Evolutionary conservation across 2,888 invertebrate genomes (phyloP), one percentile per base, ranked within the genome.

Genomic region (Cryptus armator): DNA sequence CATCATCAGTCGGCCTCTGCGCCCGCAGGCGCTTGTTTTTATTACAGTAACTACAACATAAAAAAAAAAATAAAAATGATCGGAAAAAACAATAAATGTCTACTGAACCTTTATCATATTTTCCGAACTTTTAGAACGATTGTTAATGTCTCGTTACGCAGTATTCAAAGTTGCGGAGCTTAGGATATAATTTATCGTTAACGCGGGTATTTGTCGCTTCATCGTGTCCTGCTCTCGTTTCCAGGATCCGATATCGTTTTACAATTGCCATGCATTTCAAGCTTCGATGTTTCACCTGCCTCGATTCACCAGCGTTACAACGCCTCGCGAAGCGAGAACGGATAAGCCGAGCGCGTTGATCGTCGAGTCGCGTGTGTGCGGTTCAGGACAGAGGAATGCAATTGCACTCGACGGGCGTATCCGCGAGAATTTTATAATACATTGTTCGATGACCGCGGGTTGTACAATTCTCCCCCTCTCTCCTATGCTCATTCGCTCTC

Each of bases 381-480:
- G 64, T 62, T 48, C 56, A 44, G 19, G 43, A 59, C 24, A 46
- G 75, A 75, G 75, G 48, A 75, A 75, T 75, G 75, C 75, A 48
- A 75, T 75, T 64, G 64, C 44, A 64, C 62, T 29, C 62, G 48
- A 32, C 46, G 29, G 48, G 46, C 16, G 29, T 46, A 75, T 75
- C 62, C 43, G 32, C 64, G 48, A 75, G 16, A 46, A 75, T 75
- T 75, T 75, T 75, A 75, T 75, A 75, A 62, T 62, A 32, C 37
- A 75, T 75, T 75, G 75, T 75, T 32, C 74, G 29, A 74, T 74
- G 59, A 74, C 29, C 62, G 29, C 37, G 37, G 19, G 14, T 32
- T 46, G 14, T 24, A 3, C 29, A 32, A 10, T 19, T 12, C 59
- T 4, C 10, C 14, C 59, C 32, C 24, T 3, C 59, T 9, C 19